These are phyloP conservation scores for Pseudocheirus occidentalis DNA, from an alignment of 2,797 vertebrate genomes.

Conservation along the genomic window DNA sequence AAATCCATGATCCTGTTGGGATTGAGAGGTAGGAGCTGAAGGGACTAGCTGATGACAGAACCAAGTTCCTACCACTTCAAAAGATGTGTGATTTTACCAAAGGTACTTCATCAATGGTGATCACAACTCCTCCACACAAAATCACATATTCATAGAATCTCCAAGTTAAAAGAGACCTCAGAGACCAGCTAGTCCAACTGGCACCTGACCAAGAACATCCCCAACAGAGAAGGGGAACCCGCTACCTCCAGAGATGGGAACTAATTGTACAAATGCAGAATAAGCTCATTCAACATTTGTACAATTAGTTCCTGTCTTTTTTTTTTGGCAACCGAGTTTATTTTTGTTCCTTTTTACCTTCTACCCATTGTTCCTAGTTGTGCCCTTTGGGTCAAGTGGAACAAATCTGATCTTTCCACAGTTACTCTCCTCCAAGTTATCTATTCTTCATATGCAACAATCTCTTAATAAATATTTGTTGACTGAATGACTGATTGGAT, in stretches of 20 bases:
- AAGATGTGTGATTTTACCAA: background rate
- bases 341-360: background rate
- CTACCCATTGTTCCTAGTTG: background rate
- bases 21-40: background rate
- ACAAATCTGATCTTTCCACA: background rate
- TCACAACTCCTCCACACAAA: background rate
- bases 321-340: background rate
- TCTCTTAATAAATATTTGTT: background rate
- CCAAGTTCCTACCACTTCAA: background rate
- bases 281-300: background rate
- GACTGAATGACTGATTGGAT: background rate
- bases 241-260: background rate
- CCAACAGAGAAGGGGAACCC: background rate
- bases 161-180: background rate
- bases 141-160: background rate
- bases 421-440: background rate
- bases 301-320: background rate
- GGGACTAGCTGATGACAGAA: background rate
- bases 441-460: background rate
- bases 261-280: no score
- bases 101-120: background rate
- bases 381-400: background rate
- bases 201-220: background rate
- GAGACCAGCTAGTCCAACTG: slow-evolving; percentile 29
- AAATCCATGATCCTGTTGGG: background rate